Conservation (phyloP, 1,140 invertebrate species). For the Sitophilus oryzae region DNA sequence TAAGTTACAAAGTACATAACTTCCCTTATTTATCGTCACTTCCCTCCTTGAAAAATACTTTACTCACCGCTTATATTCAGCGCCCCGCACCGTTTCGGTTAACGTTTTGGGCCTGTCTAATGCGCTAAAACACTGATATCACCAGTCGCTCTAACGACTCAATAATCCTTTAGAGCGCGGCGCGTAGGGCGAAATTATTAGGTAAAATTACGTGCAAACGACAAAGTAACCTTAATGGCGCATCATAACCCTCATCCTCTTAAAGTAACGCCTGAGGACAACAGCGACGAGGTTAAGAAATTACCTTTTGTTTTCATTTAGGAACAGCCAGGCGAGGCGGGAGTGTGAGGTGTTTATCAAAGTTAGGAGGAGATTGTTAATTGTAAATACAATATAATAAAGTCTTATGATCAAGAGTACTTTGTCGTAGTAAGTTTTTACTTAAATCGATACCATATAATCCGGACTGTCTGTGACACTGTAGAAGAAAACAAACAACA, state of each 20-base stretch:
- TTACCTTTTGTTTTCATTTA: not conserved
- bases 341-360: too few species aligned
- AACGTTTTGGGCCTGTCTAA: constrained; percentile 25
- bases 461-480: too few species aligned
- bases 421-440: too few species aligned
- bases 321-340: too few species aligned
- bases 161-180: constrained; percentile 30
- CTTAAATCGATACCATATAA: too few species aligned
- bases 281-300: not conserved
- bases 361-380: too few species aligned
- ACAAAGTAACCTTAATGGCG: constrained; percentile 22
- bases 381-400: too few species aligned
- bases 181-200: constrained; percentile 23
- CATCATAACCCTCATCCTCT: constrained; percentile 8
- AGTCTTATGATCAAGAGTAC: too few species aligned
- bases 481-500: too few species aligned
- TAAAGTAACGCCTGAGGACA: constrained; percentile 9
- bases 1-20: not conserved
- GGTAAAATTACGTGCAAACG: constrained; percentile 24
- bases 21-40: too few species aligned
- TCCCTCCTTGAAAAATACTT: too few species aligned
- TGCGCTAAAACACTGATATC: constrained; percentile 33
- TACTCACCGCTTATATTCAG: too few species aligned
- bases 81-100: not conserved
- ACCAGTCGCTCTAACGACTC: constrained; percentile 30